Evolutionary conservation across 2,797 vertebrate species (phyloP).

Genomic region (Sebastes matsubarae): DNA sequence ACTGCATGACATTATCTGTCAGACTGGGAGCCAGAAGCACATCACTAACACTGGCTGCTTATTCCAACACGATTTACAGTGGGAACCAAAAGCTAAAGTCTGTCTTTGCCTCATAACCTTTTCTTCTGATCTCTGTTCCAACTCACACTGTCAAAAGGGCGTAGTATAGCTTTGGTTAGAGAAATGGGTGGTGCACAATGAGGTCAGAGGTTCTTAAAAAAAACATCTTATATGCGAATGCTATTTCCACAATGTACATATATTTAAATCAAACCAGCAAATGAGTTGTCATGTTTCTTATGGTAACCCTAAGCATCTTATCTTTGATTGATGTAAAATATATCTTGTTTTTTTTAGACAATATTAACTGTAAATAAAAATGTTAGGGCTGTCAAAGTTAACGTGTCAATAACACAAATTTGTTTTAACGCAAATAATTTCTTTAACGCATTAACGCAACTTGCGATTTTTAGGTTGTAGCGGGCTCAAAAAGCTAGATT

Average conservation of each 20-base stretch:
- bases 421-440: too few relatives aligned
- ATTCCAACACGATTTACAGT: background rate
- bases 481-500: too few relatives aligned
- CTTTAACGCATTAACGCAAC: too few relatives aligned
- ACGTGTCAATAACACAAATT: too few relatives aligned
- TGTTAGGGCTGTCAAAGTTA: too few relatives aligned
- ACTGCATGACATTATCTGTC: background rate
- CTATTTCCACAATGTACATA: background rate
- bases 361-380: background rate
- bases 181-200: background rate
- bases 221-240: fast-evolving
- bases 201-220: background rate
- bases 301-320: background rate
- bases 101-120: background rate
- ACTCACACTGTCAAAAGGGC: background rate
- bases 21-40: background rate
- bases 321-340: background rate
- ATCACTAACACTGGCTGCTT: background rate
- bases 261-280: background rate
- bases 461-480: too few relatives aligned
- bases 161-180: background rate
- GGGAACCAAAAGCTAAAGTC: background rate
- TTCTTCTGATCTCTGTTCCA: background rate
- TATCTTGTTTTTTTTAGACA: background rate
- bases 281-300: background rate